Conservation (phyloP, 2,113 vertebrate genomes). For the Hydrochoerus hydrochaeris region DNA sequence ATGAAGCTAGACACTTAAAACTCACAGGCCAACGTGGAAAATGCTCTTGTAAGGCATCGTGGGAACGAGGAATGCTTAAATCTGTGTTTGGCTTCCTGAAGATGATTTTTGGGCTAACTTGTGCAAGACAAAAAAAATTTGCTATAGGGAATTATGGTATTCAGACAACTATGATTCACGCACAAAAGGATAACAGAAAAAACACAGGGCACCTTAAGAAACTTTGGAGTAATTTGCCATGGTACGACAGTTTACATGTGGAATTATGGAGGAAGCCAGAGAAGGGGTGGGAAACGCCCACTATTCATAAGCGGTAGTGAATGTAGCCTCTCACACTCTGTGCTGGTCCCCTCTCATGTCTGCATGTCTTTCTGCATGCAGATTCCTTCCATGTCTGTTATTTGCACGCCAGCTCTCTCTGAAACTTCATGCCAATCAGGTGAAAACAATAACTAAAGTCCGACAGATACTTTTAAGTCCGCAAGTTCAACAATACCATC, state of each 20-base stretch:
- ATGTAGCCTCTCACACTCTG: neutral
- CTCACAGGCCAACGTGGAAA: neutral
- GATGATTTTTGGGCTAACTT: neutral
- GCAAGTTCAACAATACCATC: neutral
- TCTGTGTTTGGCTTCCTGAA: neutral
- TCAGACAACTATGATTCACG: neutral
- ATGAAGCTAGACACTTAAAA: neutral
- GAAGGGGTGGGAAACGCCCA: neutral
- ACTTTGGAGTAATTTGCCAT: neutral
- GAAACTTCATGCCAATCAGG: neutral
- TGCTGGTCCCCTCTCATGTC: neutral
- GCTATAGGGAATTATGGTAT: neutral
- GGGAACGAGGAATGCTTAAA: neutral
- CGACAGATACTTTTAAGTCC: neutral
- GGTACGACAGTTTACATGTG: neutral
- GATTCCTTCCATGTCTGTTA: neutral
- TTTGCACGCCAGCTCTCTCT: neutral
- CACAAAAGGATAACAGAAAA: neutral
- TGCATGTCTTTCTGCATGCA: neutral
- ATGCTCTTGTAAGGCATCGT: neutral
- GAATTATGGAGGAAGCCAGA: neutral
- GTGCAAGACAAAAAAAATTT: neutral
- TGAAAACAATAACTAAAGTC: neutral
- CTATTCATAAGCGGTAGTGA: neutral
- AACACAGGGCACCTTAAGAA: neutral